These are phyloP conservation scores for Silvanus unidentatus DNA, from an alignment of 2,888 invertebrate species.

Conservation along the genomic window DNA sequence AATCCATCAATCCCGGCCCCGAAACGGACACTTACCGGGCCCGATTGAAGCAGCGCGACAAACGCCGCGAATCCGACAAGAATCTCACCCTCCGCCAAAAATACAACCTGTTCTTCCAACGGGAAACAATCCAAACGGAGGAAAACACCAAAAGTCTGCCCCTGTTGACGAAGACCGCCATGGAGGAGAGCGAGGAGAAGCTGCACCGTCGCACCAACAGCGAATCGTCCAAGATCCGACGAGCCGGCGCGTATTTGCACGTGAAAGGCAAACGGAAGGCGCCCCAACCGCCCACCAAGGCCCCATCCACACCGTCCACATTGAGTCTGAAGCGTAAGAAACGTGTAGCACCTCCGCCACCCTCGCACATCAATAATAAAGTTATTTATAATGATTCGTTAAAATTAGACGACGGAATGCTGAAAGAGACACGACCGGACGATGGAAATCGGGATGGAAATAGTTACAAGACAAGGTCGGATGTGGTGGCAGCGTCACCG, in stretches of 20 bases:
- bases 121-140: conserved; percentile 33
- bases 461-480: conserved; percentile 24
- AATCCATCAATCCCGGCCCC: conserved; percentile 50
- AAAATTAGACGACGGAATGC: conserved; percentile 48
- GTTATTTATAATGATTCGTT: conserved; percentile 45
- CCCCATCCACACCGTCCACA: conserved; percentile 27
- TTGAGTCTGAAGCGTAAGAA: conserved; percentile 43
- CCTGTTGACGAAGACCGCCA: conserved; percentile 38
- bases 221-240: conserved; percentile 55
- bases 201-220: conserved; percentile 55
- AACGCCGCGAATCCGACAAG: conserved; percentile 53
- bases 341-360: conserved; percentile 47
- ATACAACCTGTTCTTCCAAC: conserved; percentile 53
- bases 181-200: conserved; percentile 22
- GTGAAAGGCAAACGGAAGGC: conserved; percentile 73
- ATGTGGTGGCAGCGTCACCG: conserved; percentile 48
- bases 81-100: conserved; percentile 60
- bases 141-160: conserved; percentile 44
- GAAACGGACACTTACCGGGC: conserved; percentile 61
- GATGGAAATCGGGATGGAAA: conserved; percentile 17
- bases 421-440: conserved; percentile 43
- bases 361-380: conserved; percentile 34
- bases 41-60: conserved; percentile 55
- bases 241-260: conserved; percentile 55
- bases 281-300: conserved; percentile 57